Conservation (phyloP, 37 sponge, comb jelly and placozoan species). For the Tethya wilhelma region DNA sequence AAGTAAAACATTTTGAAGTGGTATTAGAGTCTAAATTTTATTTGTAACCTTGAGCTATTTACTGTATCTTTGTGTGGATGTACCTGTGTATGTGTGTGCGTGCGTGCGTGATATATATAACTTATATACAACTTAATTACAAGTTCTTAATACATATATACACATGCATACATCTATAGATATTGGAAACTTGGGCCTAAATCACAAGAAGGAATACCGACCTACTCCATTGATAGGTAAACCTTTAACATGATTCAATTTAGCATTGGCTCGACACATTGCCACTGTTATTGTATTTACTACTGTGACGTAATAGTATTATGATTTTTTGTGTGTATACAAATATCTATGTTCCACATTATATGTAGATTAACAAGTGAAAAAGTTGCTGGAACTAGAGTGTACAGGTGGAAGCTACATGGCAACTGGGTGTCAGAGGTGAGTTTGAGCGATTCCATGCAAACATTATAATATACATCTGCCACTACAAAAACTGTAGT, state of each 20-base stretch:
- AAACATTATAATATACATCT: neutral
- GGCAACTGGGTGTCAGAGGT: constrained; percentile 73
- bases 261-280: neutral
- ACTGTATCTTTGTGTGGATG: too few relatives aligned
- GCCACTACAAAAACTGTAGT: too few relatives aligned
- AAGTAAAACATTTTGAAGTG: neutral
- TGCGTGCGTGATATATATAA: too few relatives aligned
- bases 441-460: neutral
- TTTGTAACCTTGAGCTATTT: too few relatives aligned
- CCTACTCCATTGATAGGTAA: constrained; percentile 53
- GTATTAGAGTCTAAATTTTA: too few relatives aligned
- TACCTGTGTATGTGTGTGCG: too few relatives aligned
- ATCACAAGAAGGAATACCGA: constrained; percentile 60
- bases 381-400: constrained; percentile 20
- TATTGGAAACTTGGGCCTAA: constrained; percentile 71
- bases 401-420: constrained; percentile 77
- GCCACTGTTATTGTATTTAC: too few relatives aligned
- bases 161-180: constrained; percentile 34
- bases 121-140: constrained; percentile 1
- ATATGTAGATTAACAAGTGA: constrained; percentile 36
- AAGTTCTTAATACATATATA: neutral
- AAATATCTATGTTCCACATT: neutral
- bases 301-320: too few relatives aligned
- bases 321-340: too few relatives aligned
- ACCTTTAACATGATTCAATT: neutral